Evolutionary conservation across 2,113 vertebrate species (phyloP).

Genomic region (Nerophis lumbriciformis): DNA sequence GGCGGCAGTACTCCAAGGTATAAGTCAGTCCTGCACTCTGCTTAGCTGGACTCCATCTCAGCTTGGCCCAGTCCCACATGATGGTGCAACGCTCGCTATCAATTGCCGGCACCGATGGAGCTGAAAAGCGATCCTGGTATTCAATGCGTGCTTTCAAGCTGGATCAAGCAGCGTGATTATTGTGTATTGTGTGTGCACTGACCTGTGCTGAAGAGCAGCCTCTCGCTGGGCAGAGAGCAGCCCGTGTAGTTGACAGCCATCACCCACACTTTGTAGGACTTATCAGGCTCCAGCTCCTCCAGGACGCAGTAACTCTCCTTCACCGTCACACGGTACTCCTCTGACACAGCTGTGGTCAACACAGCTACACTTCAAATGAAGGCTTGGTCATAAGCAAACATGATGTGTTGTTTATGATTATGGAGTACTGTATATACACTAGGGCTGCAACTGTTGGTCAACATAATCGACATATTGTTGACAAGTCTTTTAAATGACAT

Average conservation of each 20-base stretch:
- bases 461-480: no score
- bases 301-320: slow-evolving; percentile 94
- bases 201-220: slow-evolving; percentile 88
- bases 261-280: slow-evolving; percentile 89
- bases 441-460: no score
- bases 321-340: slow-evolving; percentile 93
- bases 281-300: slow-evolving; percentile 91
- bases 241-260: slow-evolving; percentile 95
- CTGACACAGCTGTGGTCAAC: slow-evolving; percentile 75
- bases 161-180: background rate
- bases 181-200: slow-evolving; percentile 37
- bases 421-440: no score
- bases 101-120: slow-evolving; percentile 83
- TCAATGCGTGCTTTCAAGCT: background rate
- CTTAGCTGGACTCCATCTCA: slow-evolving; percentile 77
- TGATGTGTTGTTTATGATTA: background rate
- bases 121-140: slow-evolving; percentile 56
- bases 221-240: slow-evolving; percentile 91
- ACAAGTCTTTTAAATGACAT: no score
- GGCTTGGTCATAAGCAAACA: background rate
- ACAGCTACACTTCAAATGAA: background rate
- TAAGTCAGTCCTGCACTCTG: slow-evolving; percentile 70
- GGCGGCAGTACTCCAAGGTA: slow-evolving; percentile 89
- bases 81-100: slow-evolving; percentile 79
- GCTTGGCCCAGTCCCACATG: slow-evolving; percentile 81